A percentile compares a stretch with the other conserved stretches of the same genome.
Evolutionary conservation across 2,888 invertebrate species (phyloP).

Genomic region (Dioctria rufipes): DNA sequence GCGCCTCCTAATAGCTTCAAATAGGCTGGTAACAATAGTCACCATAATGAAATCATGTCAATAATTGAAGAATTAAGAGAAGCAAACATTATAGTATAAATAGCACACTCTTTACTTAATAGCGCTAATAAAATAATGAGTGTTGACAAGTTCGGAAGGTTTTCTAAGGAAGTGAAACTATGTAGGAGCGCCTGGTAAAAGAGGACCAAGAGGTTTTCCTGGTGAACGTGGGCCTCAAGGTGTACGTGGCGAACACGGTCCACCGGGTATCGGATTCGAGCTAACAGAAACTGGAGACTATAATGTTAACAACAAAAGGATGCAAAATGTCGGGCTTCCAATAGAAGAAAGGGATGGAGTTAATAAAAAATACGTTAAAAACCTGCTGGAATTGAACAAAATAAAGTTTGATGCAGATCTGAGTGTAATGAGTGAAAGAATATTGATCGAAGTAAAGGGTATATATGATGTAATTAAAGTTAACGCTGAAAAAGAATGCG

Average conservation of each 20-base stretch:
- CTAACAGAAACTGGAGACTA: constrained; percentile 40
- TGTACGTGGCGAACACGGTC: neutral
- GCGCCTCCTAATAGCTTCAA: constrained; percentile 60
- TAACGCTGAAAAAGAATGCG: too few relatives aligned
- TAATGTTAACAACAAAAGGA: constrained; percentile 35
- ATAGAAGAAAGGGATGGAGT: constrained; percentile 45
- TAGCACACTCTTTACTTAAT: neutral
- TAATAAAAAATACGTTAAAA: constrained; percentile 24
- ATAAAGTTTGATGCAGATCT: too few relatives aligned
- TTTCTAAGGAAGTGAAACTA: neutral
- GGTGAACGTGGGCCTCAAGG: neutral
- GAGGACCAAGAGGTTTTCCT: neutral
- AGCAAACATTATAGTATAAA: neutral
- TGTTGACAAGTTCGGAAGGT: constrained; percentile 1
- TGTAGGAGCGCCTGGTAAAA: neutral
- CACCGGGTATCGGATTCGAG: constrained; percentile 26
- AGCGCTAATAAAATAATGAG: neutral
- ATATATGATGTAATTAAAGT: neutral
- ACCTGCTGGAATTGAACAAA: too few relatives aligned
- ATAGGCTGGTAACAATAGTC: neutral
- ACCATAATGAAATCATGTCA: neutral
- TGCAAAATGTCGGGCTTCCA: constrained; percentile 42
- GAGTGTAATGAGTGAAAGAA: neutral
- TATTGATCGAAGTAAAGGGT: constrained; percentile 5
- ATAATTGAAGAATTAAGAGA: constrained; percentile 3